phyloP scores from a whole-genome alignment of 2,888 invertebrate genomes.

The Anticlea derivata region DNA sequence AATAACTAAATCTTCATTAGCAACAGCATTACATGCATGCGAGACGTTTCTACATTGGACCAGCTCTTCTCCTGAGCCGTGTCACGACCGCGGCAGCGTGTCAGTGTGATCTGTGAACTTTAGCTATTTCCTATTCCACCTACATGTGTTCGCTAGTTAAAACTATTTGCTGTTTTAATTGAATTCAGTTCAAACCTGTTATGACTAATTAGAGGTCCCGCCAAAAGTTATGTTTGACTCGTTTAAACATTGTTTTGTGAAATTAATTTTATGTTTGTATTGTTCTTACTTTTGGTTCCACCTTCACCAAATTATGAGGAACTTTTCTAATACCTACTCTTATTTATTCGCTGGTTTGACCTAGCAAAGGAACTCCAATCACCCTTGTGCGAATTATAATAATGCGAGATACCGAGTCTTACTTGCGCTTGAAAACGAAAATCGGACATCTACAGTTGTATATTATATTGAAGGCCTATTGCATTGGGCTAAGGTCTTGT shows the following conservation, averaged over 20 bases:
- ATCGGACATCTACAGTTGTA: no score
- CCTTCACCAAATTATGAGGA: no score
- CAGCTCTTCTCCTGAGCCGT: constrained; percentile 11
- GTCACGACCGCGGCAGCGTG: constrained; percentile 31
- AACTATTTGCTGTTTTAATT: constrained; percentile 40
- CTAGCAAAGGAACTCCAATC: no score
- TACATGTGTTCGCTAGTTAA: constrained; percentile 31
- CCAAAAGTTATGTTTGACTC: constrained; percentile 1
- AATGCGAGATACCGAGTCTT: no score
- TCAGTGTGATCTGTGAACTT: constrained; percentile 41
- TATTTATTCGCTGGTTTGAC: no score
- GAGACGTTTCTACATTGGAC: not conserved
- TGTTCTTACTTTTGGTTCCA: not conserved
- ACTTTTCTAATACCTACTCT: no score
- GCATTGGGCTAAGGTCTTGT: no score
- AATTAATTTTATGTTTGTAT: not conserved
- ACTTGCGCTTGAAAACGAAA: no score
- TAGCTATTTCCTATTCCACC: constrained; percentile 43
- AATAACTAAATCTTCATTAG: no score
- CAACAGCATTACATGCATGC: not conserved
- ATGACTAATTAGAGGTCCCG: constrained; percentile 12
- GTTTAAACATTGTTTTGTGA: constrained; percentile 2
- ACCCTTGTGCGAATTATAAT: no score
- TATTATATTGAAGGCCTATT: no score
- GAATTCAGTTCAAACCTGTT: constrained; percentile 32